phyloP scores from a whole-genome alignment of 2,888 invertebrate species.

The Andricus curvator region DNA sequence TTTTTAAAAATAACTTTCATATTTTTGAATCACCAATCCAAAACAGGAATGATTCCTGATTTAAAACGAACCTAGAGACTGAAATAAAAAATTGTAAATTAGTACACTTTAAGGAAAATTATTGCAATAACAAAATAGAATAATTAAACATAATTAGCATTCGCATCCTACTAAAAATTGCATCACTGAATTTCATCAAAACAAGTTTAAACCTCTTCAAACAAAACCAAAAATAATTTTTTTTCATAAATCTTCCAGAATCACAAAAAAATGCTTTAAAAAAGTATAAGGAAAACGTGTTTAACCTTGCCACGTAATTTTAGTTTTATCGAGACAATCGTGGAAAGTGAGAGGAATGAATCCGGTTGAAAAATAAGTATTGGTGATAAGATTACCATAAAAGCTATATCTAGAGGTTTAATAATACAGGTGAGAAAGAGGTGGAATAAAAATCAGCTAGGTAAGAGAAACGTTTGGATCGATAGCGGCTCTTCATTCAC shows the following conservation, averaged over 20 bases:
- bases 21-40: neutral
- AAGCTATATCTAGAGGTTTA: neutral
- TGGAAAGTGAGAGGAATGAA: neutral
- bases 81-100: neutral
- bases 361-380: neutral
- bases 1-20: no score
- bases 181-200: neutral
- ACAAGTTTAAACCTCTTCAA: neutral
- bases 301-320: conserved; percentile 24
- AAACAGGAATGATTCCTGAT: neutral
- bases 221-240: neutral
- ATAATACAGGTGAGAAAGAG: neutral
- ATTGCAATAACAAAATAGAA: neutral
- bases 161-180: neutral
- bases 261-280: neutral
- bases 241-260: neutral
- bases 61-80: neutral
- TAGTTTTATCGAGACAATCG: neutral
- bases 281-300: conserved; percentile 8
- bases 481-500: conserved; percentile 47
- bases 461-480: conserved; percentile 40
- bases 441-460: conserved; percentile 11
- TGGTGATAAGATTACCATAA: neutral
- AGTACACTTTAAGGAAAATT: neutral
- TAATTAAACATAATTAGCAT: neutral